Evolutionary conservation across 2,888 invertebrate species (phyloP).

Genomic region (Mythimna pallens): DNA sequence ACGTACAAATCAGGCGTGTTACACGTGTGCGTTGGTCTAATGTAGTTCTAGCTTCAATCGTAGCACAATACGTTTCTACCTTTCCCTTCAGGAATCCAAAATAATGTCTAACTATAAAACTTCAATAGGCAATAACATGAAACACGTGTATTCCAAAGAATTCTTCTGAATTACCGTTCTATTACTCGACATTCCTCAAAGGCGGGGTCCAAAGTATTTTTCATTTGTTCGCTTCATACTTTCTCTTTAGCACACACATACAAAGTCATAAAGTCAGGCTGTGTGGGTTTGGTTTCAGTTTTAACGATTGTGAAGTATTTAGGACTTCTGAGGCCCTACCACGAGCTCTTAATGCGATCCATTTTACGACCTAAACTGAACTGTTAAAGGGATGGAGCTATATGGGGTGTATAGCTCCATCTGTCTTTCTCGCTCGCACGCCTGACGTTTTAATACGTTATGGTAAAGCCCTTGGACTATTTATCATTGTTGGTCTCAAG

Average conservation of each 20-base stretch:
- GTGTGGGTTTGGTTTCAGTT: conserved; percentile 11
- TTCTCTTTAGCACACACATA: conserved; percentile 2
- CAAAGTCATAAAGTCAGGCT: conserved; percentile 14
- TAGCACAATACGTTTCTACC: not conserved
- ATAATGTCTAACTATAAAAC: conserved; percentile 51
- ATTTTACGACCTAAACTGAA: too few species aligned
- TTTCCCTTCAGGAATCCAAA: conserved; percentile 20
- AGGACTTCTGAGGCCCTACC: too few species aligned
- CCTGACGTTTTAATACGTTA: too few species aligned
- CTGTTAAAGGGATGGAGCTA: too few species aligned
- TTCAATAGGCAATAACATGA: conserved; percentile 47
- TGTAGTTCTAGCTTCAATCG: not conserved
- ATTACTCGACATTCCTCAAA: conserved; percentile 42
- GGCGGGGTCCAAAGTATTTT: conserved; percentile 45
- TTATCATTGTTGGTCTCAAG: too few species aligned
- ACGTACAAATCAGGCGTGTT: too few species aligned
- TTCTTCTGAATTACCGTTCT: conserved; percentile 58
- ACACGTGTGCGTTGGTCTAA: too few species aligned
- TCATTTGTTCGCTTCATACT: conserved; percentile 35
- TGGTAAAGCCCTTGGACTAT: too few species aligned
- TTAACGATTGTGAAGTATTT: not conserved
- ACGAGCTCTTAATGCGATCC: too few species aligned
- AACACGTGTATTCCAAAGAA: conserved; percentile 55
- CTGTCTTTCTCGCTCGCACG: too few species aligned
- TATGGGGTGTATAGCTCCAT: too few species aligned